Base-by-base conservation (phyloP, 2,888 invertebrate genomes). In the Leptopilina drosophilae region DNA sequence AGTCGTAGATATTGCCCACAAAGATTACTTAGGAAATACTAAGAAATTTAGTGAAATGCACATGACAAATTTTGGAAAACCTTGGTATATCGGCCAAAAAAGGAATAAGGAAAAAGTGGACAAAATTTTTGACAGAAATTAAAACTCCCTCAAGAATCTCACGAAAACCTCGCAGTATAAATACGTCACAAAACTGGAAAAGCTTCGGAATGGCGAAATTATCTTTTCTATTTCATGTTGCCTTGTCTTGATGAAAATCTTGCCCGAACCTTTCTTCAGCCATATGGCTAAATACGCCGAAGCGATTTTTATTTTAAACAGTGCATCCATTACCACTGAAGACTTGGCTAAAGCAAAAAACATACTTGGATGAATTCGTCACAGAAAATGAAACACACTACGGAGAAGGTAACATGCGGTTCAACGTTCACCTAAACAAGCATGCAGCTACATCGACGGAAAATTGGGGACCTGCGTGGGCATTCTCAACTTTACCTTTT, bases 401-500 rank as follows among this genome's bases (percentile, higher is more conserved):
- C 26, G 46, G 20, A 5, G 12, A 11, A 20, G 65, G 75, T 0
- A 62, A 78, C 12, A 78, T 78, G 78, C 56, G 49, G 0, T 75
- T 64, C 9, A 78, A 78, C 56, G 26, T 56, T 15, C 46, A 76
- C 14, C 76, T 76, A 14, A 14, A 56, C 5, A 53, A 56, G 4
- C 53, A 59, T 15, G 8, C 56, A 3, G 11, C 14, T 5, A 8
- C 11, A 14, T 40, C 69, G 49, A 33, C 42, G 42, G 14, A 15
- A 64, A 7, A 79, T 56, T 81, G 78, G 79, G 82, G 82, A 20
- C 80, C 79, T 6, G 33, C 80, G n/a, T 84, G 82, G 81, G 80
- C 73, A 2, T 59, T 78, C 49, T 73, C 78, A 3, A 76, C 82
- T 14, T 80, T 79, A 33, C 15, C 40, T 0, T 84, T 79, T 77